These are phyloP conservation scores for Chitala chitala DNA, from an alignment of 2,113 vertebrate genomes.

Conservation along the genomic window DNA sequence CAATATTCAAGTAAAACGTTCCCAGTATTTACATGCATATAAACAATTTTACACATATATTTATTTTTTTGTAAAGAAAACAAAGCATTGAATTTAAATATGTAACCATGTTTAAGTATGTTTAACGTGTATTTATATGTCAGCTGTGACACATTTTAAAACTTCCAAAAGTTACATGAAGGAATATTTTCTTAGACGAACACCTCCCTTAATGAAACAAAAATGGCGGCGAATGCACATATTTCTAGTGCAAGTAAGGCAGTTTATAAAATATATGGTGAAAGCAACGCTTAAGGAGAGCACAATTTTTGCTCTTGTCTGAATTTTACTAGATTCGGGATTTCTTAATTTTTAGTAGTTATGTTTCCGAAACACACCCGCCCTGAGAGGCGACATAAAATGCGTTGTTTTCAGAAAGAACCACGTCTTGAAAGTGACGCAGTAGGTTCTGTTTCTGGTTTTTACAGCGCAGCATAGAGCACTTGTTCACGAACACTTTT, in stretches of 20 bases:
- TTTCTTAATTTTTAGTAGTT: too few relatives aligned
- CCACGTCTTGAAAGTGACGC: conserved; percentile 29
- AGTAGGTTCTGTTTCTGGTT: conserved; percentile 46
- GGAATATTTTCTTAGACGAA: not conserved
- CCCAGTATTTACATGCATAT: not conserved
- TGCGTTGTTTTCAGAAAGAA: conserved; percentile 40
- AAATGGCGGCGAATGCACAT: not conserved
- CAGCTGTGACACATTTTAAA: not conserved
- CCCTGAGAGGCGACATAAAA: not conserved
- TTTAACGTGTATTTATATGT: not conserved
- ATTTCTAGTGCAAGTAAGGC: not conserved
- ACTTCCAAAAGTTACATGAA: not conserved
- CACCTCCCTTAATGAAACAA: not conserved
- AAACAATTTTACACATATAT: not conserved
- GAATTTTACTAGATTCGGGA: too few relatives aligned
- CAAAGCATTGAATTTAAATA: not conserved
- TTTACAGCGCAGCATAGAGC: too few relatives aligned
- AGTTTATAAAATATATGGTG: too few relatives aligned
- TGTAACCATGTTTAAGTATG: not conserved
- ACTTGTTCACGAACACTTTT: too few relatives aligned
- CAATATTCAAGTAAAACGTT: not conserved
- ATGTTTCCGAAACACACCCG: too few relatives aligned
- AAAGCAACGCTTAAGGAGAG: too few relatives aligned
- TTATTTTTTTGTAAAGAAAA: not conserved
- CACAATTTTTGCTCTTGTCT: too few relatives aligned